Evolutionary conservation across 2,113 vertebrate species (phyloP).

Genomic region (human (Homo sapiens)): GRCh38 chr13:55726501-55727000

Average conservation of each 20-base stretch:
- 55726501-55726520: neutral
- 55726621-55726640: neutral
- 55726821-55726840: neutral
- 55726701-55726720: neutral
- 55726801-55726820: neutral
- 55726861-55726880: neutral
- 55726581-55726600: neutral
- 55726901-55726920: neutral
- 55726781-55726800: neutral
- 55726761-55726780: neutral
- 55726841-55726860: neutral
- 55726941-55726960: neutral
- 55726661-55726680: neutral
- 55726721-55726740: neutral
- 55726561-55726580: neutral
- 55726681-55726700: neutral
- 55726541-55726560: neutral
- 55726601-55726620: neutral
- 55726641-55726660: neutral
- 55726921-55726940: neutral
- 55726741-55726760: neutral
- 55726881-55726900: neutral
- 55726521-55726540: no score
- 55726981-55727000: neutral
- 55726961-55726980: neutral